A percentile compares a stretch with the other conserved stretches of the same genome.
Conservation (phyloP, 2,113 vertebrate genomes). For the Uria aalge region DNA sequence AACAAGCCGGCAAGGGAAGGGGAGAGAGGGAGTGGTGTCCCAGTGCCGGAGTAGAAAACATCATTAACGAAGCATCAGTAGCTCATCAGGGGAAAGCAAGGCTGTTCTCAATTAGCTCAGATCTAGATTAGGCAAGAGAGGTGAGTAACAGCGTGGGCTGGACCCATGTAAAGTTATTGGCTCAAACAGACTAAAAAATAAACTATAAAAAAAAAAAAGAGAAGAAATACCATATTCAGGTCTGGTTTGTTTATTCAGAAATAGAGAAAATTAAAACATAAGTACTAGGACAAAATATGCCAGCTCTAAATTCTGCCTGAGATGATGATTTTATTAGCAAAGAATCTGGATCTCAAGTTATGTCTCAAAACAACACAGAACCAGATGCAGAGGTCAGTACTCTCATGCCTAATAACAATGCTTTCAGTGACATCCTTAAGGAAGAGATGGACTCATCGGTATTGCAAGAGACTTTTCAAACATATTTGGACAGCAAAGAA, state of each 20-base stretch:
- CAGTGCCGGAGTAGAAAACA: background rate
- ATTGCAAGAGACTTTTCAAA: slow-evolving; percentile 11
- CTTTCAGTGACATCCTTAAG: slow-evolving; percentile 53
- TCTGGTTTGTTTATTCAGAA: slow-evolving; percentile 63
- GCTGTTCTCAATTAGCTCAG: slow-evolving; percentile 35
- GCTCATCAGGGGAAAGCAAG: slow-evolving; percentile 21
- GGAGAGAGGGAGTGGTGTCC: background rate
- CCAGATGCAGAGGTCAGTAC: slow-evolving; percentile 66
- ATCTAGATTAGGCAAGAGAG: slow-evolving; percentile 57
- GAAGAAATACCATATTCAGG: slow-evolving; percentile 39
- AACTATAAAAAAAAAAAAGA: background rate
- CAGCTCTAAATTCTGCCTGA: slow-evolving; percentile 59
- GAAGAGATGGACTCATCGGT: slow-evolving; percentile 11
- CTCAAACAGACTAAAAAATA: background rate
- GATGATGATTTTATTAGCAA: slow-evolving; percentile 67
- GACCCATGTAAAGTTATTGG: slow-evolving; percentile 4
- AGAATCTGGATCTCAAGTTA: slow-evolving; percentile 57
- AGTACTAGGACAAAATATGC: slow-evolving; percentile 51
- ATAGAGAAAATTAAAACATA: slow-evolving; percentile 58
- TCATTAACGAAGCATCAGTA: slow-evolving; percentile 19
- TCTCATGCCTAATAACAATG: slow-evolving; percentile 50
- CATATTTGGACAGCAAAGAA: slow-evolving; percentile 2
- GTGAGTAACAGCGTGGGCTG: slow-evolving; percentile 40
- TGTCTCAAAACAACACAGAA: slow-evolving; percentile 65
- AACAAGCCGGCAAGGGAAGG: background rate